Conservation (phyloP, 2,113 vertebrate species). For the Pao palembangensis region DNA sequence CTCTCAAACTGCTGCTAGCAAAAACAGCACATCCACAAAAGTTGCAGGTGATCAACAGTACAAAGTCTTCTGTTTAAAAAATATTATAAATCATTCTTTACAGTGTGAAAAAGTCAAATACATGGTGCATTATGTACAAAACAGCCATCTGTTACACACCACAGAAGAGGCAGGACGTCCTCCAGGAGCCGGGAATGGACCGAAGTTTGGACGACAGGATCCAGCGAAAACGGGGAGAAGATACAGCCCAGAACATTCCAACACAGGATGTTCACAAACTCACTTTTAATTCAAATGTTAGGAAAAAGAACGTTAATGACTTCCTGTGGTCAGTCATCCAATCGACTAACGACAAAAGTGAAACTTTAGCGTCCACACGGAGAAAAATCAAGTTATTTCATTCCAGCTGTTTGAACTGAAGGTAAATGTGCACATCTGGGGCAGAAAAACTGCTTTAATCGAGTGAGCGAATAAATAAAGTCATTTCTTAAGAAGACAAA, state of each 20-base stretch:
- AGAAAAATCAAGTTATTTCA: no score
- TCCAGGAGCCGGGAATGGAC: background rate
- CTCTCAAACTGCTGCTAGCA: constrained; percentile 76
- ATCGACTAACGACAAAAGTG: no score
- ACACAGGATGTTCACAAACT: background rate
- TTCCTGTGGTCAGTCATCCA: no score
- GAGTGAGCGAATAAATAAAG: no score
- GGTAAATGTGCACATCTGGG: no score
- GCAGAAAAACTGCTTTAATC: no score
- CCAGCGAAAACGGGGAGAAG: no score
- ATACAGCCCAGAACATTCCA: background rate
- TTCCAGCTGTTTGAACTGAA: no score
- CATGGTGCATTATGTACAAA: constrained; percentile 83
- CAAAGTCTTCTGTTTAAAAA: constrained; percentile 94
- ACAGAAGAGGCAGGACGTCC: constrained; percentile 4
- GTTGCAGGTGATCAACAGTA: constrained; percentile 64
- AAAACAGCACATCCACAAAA: constrained; percentile 57
- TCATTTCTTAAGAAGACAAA: no score
- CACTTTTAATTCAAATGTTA: background rate
- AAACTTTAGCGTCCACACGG: no score
- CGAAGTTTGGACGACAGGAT: background rate
- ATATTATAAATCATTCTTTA: constrained; percentile 93
- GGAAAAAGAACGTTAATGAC: background rate
- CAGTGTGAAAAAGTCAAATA: constrained; percentile 93
- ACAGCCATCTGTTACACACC: constrained; percentile 16